phyloP scores from a whole-genome alignment of 2,113 vertebrate genomes.

The Camelus dromedarius region DNA sequence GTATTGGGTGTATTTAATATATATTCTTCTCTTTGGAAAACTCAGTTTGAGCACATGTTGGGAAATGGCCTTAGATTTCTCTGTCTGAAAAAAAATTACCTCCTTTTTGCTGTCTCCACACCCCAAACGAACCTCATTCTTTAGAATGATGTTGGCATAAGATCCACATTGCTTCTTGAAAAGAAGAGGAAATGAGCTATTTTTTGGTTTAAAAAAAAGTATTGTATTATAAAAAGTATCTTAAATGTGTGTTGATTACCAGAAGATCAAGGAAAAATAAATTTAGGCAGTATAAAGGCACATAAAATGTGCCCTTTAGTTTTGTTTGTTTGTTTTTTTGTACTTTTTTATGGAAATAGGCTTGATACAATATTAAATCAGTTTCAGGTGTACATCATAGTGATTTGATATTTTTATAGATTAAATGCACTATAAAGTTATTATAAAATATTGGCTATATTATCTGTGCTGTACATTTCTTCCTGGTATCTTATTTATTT shows the following conservation, averaged over 20 bases:
- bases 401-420: not conserved
- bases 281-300: not conserved
- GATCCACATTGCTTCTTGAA: not conserved
- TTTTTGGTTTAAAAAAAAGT: not conserved
- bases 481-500: not conserved
- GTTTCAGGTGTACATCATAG: not conserved
- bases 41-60: not conserved
- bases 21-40: slow-evolving; percentile 24
- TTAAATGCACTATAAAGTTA: not conserved
- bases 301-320: slow-evolving; percentile 15
- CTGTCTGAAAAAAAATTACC: not conserved
- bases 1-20: not conserved
- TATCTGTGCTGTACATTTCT: not conserved
- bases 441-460: not conserved
- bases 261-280: not conserved
- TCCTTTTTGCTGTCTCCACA: not conserved
- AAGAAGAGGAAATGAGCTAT: not conserved
- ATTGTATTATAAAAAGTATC: not conserved
- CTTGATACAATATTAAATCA: not conserved
- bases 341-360: not conserved
- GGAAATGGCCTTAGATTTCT: not conserved
- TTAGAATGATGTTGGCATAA: not conserved
- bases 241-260: not conserved
- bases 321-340: not conserved
- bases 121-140: not conserved